Conservation (phyloP, 2,113 vertebrate species). For the Phrynocephalus versicolor region DNA sequence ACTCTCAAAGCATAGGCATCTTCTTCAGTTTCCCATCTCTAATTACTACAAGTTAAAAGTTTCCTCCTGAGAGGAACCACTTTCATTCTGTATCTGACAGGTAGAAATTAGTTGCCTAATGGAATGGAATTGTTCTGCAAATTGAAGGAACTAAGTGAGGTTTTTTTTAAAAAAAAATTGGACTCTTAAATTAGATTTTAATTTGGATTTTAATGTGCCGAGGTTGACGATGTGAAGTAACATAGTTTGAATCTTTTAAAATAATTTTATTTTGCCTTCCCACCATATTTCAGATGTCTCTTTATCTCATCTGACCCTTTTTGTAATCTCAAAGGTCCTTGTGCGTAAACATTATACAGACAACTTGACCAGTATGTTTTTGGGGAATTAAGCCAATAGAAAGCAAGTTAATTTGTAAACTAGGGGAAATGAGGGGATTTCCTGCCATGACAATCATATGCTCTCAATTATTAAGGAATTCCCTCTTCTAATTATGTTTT, state of each 20-base stretch:
- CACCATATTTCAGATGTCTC: background rate
- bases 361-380: slow-evolving; percentile 19
- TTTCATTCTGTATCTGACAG: slow-evolving; percentile 82
- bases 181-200: slow-evolving; percentile 85
- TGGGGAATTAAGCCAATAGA: background rate
- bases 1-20: slow-evolving; percentile 51
- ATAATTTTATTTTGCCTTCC: slow-evolving; percentile 40
- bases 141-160: slow-evolving; percentile 82
- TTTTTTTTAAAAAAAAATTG: slow-evolving; percentile 87
- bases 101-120: slow-evolving; percentile 90
- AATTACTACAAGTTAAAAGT: slow-evolving; percentile 81
- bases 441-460: too few relatives aligned
- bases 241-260: slow-evolving; percentile 69
- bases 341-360: background rate
- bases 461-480: too few relatives aligned
- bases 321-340: slow-evolving; percentile 21
- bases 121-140: slow-evolving; percentile 85
- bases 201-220: slow-evolving; percentile 77
- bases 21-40: slow-evolving; percentile 66
- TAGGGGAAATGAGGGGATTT: too few relatives aligned
- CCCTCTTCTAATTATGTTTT: too few relatives aligned
- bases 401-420: background rate
- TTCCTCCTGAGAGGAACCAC: slow-evolving; percentile 75
- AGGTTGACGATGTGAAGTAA: slow-evolving; percentile 65
- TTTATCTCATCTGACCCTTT: slow-evolving; percentile 20